Percentiles rank a stretch among this genome's conserved stretches.
Conservation (phyloP, 23 tunicate genomes). For the Corella eumyota region DNA sequence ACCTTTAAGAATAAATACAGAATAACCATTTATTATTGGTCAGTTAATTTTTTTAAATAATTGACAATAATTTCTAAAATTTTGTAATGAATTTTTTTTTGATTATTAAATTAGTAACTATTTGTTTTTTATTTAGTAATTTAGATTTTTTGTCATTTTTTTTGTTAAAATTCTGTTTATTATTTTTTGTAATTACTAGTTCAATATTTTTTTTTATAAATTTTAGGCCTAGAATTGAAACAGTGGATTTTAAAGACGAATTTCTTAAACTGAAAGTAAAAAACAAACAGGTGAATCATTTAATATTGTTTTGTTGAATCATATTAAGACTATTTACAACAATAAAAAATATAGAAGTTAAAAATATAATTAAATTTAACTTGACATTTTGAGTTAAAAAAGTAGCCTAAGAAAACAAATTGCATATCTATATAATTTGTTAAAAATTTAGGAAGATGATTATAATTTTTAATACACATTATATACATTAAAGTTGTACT, state of each 20-base stretch:
- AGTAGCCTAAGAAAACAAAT: too few species aligned
- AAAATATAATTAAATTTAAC: too few species aligned
- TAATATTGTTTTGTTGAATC: too few species aligned
- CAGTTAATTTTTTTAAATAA: not conserved
- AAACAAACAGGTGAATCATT: conserved; percentile 34
- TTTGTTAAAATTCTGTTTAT: not conserved
- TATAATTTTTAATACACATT: too few species aligned
- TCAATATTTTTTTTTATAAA: not conserved
- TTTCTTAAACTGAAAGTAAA: conserved; percentile 32
- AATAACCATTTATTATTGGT: conserved; percentile 67
- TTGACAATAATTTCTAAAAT: not conserved
- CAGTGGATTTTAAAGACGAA: conserved; percentile 48
- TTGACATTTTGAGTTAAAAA: too few species aligned
- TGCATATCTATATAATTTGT: too few species aligned
- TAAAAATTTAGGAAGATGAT: too few species aligned
- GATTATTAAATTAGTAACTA: too few species aligned
- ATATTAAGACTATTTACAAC: too few species aligned
- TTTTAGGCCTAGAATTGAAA: conserved; percentile 42
- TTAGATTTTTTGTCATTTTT: not conserved
- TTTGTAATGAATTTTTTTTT: too few species aligned
- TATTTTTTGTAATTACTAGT: not conserved
- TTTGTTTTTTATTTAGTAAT: not conserved
- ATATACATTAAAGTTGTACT: too few species aligned
- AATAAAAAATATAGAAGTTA: too few species aligned
- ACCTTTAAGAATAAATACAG: conserved; percentile 56